Conservation (phyloP, 2,797 vertebrate genomes). For the Gallinago nigripennis region DNA sequence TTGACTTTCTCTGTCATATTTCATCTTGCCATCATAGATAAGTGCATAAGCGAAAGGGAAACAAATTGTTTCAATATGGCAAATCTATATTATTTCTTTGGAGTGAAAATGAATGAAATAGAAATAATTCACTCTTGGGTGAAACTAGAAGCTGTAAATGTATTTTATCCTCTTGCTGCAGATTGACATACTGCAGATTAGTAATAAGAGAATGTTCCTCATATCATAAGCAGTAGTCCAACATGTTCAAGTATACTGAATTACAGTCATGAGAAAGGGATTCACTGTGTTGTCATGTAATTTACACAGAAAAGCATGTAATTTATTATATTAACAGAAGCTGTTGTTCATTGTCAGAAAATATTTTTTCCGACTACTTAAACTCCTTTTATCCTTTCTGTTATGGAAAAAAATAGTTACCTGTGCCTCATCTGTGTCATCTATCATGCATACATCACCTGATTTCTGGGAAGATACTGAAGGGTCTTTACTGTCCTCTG, state of each 20-base stretch:
- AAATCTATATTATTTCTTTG: slow-evolving; percentile 70
- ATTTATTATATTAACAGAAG: slow-evolving; percentile 33
- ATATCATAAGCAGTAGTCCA: slow-evolving; percentile 17
- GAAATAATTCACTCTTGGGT: slow-evolving; percentile 73
- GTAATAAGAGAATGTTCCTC: slow-evolving; percentile 48
- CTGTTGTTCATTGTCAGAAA: not conserved
- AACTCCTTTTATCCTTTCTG: not conserved
- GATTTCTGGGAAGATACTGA: not conserved
- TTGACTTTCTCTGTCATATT: slow-evolving; percentile 46
- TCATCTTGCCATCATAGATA: slow-evolving; percentile 62
- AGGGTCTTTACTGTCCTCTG: not conserved
- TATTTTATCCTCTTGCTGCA: slow-evolving; percentile 66
- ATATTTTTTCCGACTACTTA: not conserved
- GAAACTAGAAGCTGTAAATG: slow-evolving; percentile 67
- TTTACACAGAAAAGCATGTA: slow-evolving; percentile 31
- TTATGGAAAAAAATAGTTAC: not conserved
- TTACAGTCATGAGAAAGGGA: slow-evolving; percentile 33
- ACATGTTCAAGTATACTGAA: not conserved
- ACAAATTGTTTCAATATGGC: slow-evolving; percentile 62
- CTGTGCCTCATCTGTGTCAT: not conserved
- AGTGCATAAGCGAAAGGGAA: slow-evolving; percentile 73
- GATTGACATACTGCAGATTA: slow-evolving; percentile 53
- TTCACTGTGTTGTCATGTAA: not conserved
- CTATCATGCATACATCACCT: not conserved
- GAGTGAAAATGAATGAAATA: slow-evolving; percentile 68